phyloP scores from a whole-genome alignment of 2,888 invertebrate genomes.

The Caenorhabditis imperialis region DNA sequence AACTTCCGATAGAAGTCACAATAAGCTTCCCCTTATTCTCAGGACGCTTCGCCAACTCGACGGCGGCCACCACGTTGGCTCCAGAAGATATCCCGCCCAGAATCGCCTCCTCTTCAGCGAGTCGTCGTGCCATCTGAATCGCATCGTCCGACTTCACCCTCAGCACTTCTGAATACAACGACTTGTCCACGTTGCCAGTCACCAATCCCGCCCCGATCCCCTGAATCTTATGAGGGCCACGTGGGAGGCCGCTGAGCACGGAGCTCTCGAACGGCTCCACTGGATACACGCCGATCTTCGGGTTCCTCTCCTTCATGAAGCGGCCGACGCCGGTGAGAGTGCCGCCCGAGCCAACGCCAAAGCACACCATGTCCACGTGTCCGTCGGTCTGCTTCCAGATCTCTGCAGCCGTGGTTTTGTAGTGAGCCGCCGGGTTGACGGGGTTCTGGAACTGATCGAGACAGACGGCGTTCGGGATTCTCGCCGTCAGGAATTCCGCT shows the following conservation, averaged over 20 bases:
- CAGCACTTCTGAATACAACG: slow-evolving; percentile 44
- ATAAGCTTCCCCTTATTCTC: slow-evolving; percentile 67
- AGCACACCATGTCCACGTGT: slow-evolving; percentile 73
- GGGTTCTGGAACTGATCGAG: slow-evolving; percentile 72
- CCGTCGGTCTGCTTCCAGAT: slow-evolving; percentile 75
- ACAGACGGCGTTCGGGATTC: slow-evolving; percentile 58
- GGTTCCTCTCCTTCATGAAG: slow-evolving; percentile 59
- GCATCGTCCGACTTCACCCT: slow-evolving; percentile 60
- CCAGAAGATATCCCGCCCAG: slow-evolving; percentile 66
- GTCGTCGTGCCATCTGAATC: slow-evolving; percentile 59
- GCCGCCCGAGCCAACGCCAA: slow-evolving; percentile 74
- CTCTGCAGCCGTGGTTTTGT: slow-evolving; percentile 75
- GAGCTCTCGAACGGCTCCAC: slow-evolving; percentile 66
- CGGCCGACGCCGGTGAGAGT: slow-evolving; percentile 65
- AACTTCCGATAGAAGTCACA: slow-evolving; percentile 65
- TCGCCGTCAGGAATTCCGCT: slow-evolving; percentile 37
- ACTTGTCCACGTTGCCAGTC: slow-evolving; percentile 54
- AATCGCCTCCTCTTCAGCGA: slow-evolving; percentile 64
- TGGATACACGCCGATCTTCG: slow-evolving; percentile 54
- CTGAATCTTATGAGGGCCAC: slow-evolving; percentile 56
- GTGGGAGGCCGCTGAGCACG: slow-evolving; percentile 58
- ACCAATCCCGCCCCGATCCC: slow-evolving; percentile 63
- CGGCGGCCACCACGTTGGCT: slow-evolving; percentile 64
- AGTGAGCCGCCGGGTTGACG: slow-evolving; percentile 73
- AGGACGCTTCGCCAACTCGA: slow-evolving; percentile 59